Base-by-base conservation (phyloP, 2,888 invertebrate genomes). In the Bursaphelenchus okinawaensis region DNA sequence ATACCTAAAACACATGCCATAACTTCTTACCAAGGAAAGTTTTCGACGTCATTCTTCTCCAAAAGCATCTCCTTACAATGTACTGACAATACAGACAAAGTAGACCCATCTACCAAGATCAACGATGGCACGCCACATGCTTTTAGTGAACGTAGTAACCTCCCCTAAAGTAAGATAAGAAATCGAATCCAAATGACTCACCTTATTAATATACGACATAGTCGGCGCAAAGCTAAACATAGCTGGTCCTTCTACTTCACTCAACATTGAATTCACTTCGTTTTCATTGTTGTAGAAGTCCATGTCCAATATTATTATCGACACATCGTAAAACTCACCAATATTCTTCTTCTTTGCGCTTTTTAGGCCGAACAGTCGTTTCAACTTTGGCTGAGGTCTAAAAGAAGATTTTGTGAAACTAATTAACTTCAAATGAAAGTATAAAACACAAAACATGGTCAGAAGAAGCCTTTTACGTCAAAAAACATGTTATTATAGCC, bases 341-440 rank as follows among this genome's bases (percentile, higher is more conserved):
- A 54, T 22, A 12, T 52, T 52, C 54, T 40, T 54, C 29, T 59
- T 66, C 27, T 67, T 67, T 16, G 52, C 68, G 56, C 75, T 75
- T 62, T 68, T 67, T 40, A 75, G 52, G 12, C 75, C 69, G 57
- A 76, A 76, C 28, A 76, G 65, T 0, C 73, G 69, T 50, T 74
- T 71, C 20, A 76, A 58, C 52, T 74, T 73, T 4, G 75, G 70
- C 22, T 75, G 76, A 12, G 75, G 75, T 52, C 76, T 76, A 62
- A 65, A 69, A 63, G 22, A 22, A 27, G 24, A n/a, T 12, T 24
- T 57, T 19, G 24, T 54, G n/a, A 57, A 57, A n/a, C n/a, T n/a
- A n/a, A n/a, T n/a, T n/a, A n/a, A n/a, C n/a, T n/a, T n/a, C n/a
- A n/a, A n/a, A n/a, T n/a, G n/a, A n/a, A n/a, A n/a, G n/a, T n/a